These are phyloP conservation scores for Ataeniobius toweri DNA, from an alignment of 2,797 vertebrate genomes.

Conservation along the genomic window DNA sequence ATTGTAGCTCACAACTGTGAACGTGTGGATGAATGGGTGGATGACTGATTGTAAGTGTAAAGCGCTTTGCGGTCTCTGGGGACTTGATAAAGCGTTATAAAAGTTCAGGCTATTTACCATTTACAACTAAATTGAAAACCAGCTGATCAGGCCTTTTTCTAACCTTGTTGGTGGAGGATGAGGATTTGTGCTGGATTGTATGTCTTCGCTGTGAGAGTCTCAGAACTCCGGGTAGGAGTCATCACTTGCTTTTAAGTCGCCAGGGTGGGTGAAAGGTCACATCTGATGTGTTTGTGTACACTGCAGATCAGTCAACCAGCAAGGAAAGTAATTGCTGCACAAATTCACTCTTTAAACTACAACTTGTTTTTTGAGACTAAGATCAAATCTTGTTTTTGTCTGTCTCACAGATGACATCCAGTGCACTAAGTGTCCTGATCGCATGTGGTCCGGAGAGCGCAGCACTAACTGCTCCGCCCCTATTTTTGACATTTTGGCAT, in stretches of 20 bases:
- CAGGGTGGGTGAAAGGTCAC: neutral
- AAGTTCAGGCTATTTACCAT: too few relatives aligned
- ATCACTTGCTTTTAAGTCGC: too few relatives aligned
- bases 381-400: slow-evolving; percentile 8
- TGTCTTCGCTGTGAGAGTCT: neutral
- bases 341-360: too few relatives aligned
- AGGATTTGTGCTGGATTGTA: neutral
- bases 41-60: too few relatives aligned
- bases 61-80: too few relatives aligned
- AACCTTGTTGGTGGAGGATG: neutral
- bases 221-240: neutral
- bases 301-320: neutral
- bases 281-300: neutral
- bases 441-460: slow-evolving; percentile 81
- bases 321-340: neutral
- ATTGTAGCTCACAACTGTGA: too few relatives aligned
- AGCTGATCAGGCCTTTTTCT: too few relatives aligned
- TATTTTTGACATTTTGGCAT: slow-evolving; percentile 75
- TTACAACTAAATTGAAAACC: neutral
- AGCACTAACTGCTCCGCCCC: slow-evolving; percentile 78
- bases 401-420: slow-evolving; percentile 74
- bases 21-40: too few relatives aligned
- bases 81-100: too few relatives aligned
- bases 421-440: slow-evolving; percentile 72
- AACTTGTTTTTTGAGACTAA: neutral